Evolutionary conservation across 92 coral and sea anemone species (phyloP), one percentile per base, ranked within the genome.

Genomic region (Porites rus): DNA sequence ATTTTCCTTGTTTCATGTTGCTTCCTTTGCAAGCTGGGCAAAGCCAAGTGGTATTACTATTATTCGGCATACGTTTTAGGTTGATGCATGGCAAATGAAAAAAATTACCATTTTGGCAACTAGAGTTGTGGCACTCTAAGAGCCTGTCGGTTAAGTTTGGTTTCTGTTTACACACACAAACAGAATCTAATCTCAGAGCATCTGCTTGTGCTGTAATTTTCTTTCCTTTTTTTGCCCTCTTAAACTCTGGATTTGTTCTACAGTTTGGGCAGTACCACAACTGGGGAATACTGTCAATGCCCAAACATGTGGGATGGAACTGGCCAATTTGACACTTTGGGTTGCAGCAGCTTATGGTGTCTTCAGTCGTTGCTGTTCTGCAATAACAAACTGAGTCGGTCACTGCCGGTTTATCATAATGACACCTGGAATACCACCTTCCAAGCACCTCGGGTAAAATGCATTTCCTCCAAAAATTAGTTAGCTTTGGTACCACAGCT

Each of bases 221-320:
- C 25, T 75, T 62, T 38, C 67, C 28, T 22, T 72, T 83, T 9
- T 52, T 61, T 8, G 79, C 50, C 56, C 72, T 70, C 74, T 81
- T 90, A 80, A 87, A 83, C 62, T 90, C 75, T 51, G 96, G 96
- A 25, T 83, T 38, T 12, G 82, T 80, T 51, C 92, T 88, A 61
- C 96, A 88, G 76, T 85, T 82, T 62, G 92, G 91, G 77, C 96
- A 93, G 86, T 86, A 88, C 96, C 96, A 90, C 72, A 82, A 86
- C 77, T 90, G 90, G 14, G 91, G 83, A 11, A 68, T 67, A 59
- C 74, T 71, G 20, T 19, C 66, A 56, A 82, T 56, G 22, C 93
- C 82, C 67, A 93, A 54, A 72, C 94, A 93, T 12, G 88, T 64
- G 3, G 77, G 51, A 63, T 91, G 94, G 75, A 93, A 91, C 51